A percentile compares a stretch with the other conserved stretches of the same genome.
Conservation (phyloP, 2,113 vertebrate species). For the Lepidothrix coronata region DNA sequence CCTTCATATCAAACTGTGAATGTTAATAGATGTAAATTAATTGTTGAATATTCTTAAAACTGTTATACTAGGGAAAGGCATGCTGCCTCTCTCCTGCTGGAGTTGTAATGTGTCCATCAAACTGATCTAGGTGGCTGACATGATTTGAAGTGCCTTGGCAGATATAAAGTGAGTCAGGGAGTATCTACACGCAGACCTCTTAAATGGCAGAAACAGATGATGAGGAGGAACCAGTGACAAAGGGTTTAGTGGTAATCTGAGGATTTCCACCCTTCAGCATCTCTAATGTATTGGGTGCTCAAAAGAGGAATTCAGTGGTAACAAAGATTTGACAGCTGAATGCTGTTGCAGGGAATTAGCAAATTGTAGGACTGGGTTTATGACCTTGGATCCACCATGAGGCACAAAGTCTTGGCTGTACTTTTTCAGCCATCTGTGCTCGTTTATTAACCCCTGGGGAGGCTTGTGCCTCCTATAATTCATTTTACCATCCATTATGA, state of each 20-base stretch:
- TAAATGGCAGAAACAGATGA: background rate
- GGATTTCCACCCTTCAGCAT: background rate
- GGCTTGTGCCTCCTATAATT: background rate
- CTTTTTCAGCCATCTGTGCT: background rate
- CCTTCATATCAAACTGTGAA: background rate
- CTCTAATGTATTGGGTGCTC: background rate
- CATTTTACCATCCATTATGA: background rate
- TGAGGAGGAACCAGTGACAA: background rate
- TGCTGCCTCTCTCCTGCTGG: background rate
- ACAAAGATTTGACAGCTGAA: background rate
- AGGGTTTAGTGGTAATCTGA: background rate
- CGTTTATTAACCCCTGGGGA: background rate
- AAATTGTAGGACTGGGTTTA: background rate
- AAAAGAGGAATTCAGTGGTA: background rate
- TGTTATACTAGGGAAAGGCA: background rate
- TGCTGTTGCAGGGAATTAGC: background rate
- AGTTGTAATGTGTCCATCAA: background rate
- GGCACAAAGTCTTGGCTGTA: background rate
- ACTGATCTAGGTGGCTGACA: background rate
- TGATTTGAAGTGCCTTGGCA: background rate
- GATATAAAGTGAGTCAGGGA: background rate
- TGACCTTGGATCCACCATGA: background rate
- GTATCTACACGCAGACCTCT: background rate
- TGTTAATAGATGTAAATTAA: background rate
- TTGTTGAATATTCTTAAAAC: background rate